Evolutionary conservation across 2,113 vertebrate species (phyloP), one percentile per base, ranked within the genome.

Genomic region (Himantopus leucocephalus): DNA sequence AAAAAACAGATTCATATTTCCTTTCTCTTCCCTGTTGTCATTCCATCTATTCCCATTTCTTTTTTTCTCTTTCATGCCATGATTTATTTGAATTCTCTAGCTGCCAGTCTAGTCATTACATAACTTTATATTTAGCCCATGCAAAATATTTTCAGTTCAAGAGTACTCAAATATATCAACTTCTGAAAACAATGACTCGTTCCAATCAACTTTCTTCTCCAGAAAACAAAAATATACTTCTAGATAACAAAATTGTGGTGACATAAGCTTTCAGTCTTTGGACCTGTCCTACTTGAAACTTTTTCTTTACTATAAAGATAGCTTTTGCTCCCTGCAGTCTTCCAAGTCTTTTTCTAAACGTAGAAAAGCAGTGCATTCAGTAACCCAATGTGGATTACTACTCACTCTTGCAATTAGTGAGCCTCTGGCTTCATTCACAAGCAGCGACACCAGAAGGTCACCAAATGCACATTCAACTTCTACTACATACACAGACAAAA

Each of bases 391-490:
- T 5, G 34, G 48, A 21, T 37, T 24, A 29, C 17, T 12, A 6
- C 47, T 30, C 35, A 23, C 21, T 39, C 2, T 2, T 9, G n/a
- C 63, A 34, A 21, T 9, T 4, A 58, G 3, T 12, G 43, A 80
- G 43, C 29, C 35, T 22, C 80, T 15, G 37, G 17, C 17, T 35
- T 59, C 48, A 16, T 16, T 30, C 43, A 50, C 32, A 26, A 63
- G 41, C 37, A 78, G 39, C 71, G 47, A 30, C 37, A 72, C 23
- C 27, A 63, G 37, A 34, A 27, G 18, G n/a, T 18, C 6, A 3
- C 52, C 59, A 29, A 48, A 72, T 1, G 19, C 32, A 41, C 0
- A 0, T 22, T n/a, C 26, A 55, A 12, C 58, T 22, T 41, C 45
- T 37, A n/a, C 52, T 20, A 26, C 76, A 14, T 1, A 23, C 52